Conservation (phyloP, 1,140 invertebrate species). For the Spodoptera frugiperda region DNA sequence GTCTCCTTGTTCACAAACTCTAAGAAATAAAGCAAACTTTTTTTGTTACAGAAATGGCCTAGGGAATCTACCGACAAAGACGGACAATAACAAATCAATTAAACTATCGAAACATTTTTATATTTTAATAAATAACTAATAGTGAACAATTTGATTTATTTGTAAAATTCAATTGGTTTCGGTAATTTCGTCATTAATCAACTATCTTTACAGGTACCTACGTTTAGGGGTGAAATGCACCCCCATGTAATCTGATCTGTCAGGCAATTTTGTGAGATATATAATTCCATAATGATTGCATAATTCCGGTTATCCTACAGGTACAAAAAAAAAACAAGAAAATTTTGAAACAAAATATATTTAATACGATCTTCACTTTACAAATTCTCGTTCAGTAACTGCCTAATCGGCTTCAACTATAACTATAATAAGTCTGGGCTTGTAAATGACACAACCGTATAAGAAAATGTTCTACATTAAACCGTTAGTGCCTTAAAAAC, state of each 20-base stretch:
- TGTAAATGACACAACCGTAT: slow-evolving; percentile 76
- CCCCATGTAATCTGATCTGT: too few species aligned
- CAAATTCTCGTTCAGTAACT: slow-evolving; percentile 69
- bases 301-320: not conserved
- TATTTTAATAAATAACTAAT: too few species aligned
- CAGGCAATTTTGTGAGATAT: not conserved
- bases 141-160: too few species aligned
- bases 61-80: not conserved
- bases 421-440: slow-evolving; percentile 69
- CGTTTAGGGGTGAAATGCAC: too few species aligned
- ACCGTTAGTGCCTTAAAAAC: slow-evolving; percentile 77
- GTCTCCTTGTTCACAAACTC: too few species aligned
- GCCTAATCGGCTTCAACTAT: slow-evolving; percentile 65
- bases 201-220: too few species aligned
- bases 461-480: slow-evolving; percentile 71
- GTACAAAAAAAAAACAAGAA: slow-evolving; percentile 53
- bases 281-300: not conserved
- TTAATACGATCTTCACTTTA: slow-evolving; percentile 83
- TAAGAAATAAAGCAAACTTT: not conserved
- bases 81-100: not conserved
- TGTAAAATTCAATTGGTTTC: too few species aligned
- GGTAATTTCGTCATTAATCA: too few species aligned
- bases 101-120: too few species aligned
- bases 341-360: slow-evolving; percentile 82
- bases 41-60: slow-evolving; percentile 1